Evolutionary conservation across 2,888 invertebrate species (phyloP), one percentile per base, ranked within the genome.

Genomic region (Phaonia tiefii): DNA sequence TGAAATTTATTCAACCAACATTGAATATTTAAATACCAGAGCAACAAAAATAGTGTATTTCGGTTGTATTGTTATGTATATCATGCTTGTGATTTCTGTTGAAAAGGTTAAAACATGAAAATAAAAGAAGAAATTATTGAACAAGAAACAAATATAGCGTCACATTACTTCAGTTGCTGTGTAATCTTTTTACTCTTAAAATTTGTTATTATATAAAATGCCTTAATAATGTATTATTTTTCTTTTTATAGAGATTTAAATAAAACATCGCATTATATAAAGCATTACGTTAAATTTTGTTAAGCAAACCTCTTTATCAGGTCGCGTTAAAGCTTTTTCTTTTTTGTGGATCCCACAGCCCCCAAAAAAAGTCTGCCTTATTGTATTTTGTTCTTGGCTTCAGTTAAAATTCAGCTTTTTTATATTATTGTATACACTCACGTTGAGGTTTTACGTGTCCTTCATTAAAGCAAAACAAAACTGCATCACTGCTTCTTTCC

Each of bases 161-260:
- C 71, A 67, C n/a, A n/a, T n/a, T n/a, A n/a, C n/a, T n/a, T n/a
- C n/a, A n/a, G n/a, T 75, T 69, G 77, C 77, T 71, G 74, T 77
- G 77, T 71, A 31, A 80, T 80, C 13, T 56, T 60, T 81, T 78
- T 75, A 54, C n/a, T n/a, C 54, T 75, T 78, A 71, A 75, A 76
- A 58, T 81, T 76, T 81, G 81, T 81, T 78, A 67, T 65, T 70
- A 81, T n/a, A n/a, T 81, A 78, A 63, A 81, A 75, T 81, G 81
- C 81, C 81, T 81, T 81, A 78, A 77, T 75, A 71, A n/a, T 60
- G 39, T 60, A 20, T 51, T 60, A 37, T 37, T 39, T 37, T 60
- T 60, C 20, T 60, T 15, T 60, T n/a, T n/a, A n/a, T 60, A 17
- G 49, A 49, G 49, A 49, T 49, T 20, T 49, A 20, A n/a, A n/a